These are phyloP conservation scores for Cyphomyrus plagiostoma DNA, from an alignment of 2,113 vertebrate species.

Conservation along the genomic window DNA sequence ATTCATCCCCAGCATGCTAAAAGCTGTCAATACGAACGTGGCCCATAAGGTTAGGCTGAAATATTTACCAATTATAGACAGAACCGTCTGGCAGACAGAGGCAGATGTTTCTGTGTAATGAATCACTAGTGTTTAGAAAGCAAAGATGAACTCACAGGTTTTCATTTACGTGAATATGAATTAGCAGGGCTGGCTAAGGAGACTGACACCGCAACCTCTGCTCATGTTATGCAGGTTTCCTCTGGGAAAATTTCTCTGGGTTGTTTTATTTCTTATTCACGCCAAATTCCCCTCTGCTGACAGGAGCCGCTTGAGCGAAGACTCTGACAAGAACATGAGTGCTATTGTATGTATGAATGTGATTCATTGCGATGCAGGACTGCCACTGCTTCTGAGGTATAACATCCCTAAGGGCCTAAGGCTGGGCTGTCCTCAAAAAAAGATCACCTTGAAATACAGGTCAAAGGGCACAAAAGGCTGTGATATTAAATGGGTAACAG, in stretches of 20 bases:
- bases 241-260: neutral
- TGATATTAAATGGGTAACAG: neutral
- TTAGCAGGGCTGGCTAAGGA: neutral
- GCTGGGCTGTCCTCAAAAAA: neutral
- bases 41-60: neutral
- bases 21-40: neutral
- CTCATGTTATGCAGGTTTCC: neutral
- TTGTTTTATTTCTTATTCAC: neutral
- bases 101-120: neutral
- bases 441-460: neutral
- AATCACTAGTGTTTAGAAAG: neutral
- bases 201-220: neutral
- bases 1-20: neutral
- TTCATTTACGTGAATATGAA: neutral
- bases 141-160: neutral
- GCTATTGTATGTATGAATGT: neutral
- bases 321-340: neutral
- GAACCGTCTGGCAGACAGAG: neutral
- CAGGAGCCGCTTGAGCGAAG: neutral
- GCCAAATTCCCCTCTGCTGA: neutral
- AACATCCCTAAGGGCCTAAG: neutral
- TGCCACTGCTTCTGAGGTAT: neutral
- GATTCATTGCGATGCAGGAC: neutral
- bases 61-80: constrained; percentile 3
- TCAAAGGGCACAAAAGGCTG: neutral